A percentile compares a stretch with the other conserved stretches of the same genome.
Conservation (phyloP, 1,140 invertebrate genomes). For the Drosophila sucinea region DNA sequence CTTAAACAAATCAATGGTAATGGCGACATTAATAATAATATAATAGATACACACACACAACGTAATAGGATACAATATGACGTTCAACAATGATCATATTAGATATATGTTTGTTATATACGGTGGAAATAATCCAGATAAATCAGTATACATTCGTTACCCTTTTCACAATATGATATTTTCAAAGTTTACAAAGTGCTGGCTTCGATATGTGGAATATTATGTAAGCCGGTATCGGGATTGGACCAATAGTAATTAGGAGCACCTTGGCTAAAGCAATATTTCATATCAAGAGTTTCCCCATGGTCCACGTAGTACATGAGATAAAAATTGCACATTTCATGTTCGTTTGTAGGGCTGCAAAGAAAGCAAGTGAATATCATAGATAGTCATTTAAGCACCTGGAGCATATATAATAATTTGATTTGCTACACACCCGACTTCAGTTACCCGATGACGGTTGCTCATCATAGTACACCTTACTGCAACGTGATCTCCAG, state of each 20-base stretch:
- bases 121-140: slow-evolving; percentile 58
- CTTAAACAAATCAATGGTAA: slow-evolving; percentile 59
- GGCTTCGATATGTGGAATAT: slow-evolving; percentile 92
- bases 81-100: slow-evolving; percentile 56
- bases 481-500: slow-evolving; percentile 92
- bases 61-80: slow-evolving; percentile 62
- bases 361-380: slow-evolving; percentile 30
- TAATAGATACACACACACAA: slow-evolving; percentile 41
- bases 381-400: slow-evolving; percentile 8
- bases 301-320: slow-evolving; percentile 98
- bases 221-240: slow-evolving; percentile 86
- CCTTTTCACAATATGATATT: slow-evolving; percentile 28
- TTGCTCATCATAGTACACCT: slow-evolving; percentile 95
- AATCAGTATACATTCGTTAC: slow-evolving; percentile 69
- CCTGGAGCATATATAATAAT: neutral
- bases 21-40: slow-evolving; percentile 29
- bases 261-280: slow-evolving; percentile 93
- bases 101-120: slow-evolving; percentile 26
- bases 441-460: slow-evolving; percentile 86
- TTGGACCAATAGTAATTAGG: slow-evolving; percentile 91
- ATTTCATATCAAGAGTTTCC: slow-evolving; percentile 91
- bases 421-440: slow-evolving; percentile 87
- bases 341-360: slow-evolving; percentile 94
- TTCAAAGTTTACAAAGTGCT: slow-evolving; percentile 83
- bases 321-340: slow-evolving; percentile 99